A percentile compares a stretch with the other conserved stretches of the same genome.
phyloP scores from a whole-genome alignment of 2,888 invertebrate species.

The Venustoraphidia nigricollis region DNA sequence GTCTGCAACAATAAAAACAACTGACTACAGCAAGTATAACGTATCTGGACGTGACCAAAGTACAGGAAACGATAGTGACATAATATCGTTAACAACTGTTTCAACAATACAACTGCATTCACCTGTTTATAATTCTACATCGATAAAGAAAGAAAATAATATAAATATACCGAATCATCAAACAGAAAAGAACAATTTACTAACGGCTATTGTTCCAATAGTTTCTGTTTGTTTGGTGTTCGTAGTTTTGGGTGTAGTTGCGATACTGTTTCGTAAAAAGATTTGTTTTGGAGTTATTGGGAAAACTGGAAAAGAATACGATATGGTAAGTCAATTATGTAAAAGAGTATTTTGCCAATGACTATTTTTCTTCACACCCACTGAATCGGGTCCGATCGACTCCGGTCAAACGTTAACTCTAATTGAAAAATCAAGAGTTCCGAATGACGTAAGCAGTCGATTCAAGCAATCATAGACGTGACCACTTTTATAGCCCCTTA shows the following conservation, averaged over 20 bases:
- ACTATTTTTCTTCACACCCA: too few species aligned
- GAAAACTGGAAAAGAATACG: slow-evolving; percentile 3
- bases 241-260: slow-evolving; percentile 40
- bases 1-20: background rate
- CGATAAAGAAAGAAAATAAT: background rate
- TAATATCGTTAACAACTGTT: background rate
- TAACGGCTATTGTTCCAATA: slow-evolving; percentile 37
- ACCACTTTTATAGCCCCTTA: too few species aligned
- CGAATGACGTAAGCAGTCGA: too few species aligned
- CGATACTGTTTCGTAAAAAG: slow-evolving; percentile 47
- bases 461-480: too few species aligned
- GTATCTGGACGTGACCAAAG: too few species aligned
- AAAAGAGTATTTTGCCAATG: too few species aligned
- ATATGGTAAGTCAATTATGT: background rate
- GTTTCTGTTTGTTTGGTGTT: slow-evolving; percentile 48
- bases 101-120: background rate
- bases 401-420: too few species aligned
- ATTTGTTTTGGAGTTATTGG: slow-evolving; percentile 36
- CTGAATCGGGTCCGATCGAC: too few species aligned
- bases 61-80: background rate
- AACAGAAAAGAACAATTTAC: background rate
- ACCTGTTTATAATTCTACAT: background rate
- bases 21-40: too few species aligned
- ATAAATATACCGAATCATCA: background rate
- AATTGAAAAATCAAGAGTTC: too few species aligned